Evolutionary conservation across 2,888 invertebrate genomes (phyloP), one percentile per base, ranked within the genome.

Genomic region (Drosophila leonis): DNA sequence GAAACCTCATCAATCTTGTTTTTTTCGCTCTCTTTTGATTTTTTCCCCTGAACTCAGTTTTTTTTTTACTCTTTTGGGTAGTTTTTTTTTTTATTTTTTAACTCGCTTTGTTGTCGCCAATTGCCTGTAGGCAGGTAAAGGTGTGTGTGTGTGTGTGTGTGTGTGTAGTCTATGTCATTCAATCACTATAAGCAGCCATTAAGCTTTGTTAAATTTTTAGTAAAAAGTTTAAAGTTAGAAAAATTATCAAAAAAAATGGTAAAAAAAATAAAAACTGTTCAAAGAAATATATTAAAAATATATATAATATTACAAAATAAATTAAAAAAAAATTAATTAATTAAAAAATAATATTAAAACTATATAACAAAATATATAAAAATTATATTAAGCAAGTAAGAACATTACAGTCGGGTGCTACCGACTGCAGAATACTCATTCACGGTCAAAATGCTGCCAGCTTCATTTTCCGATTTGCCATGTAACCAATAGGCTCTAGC

Each of bases 1-100:
- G 88, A 81, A 81, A 81, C 74, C 77, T 81, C 83, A 88, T 88
- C 83, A 80, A 88, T 84, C 83, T 76, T 67, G 52, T 64, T 46
- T 33, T 44, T n/a, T 39, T 42, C 3, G 4, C 44, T n/a, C n/a
- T 56, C 35, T 20, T 4, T 42, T 60, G 42, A 20, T 9, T 13
- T n/a, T 10, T 18, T 12, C 8, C 41, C 8, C 33, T 39, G 35
- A 33, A 1, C 20, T 35, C 1, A 12, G 15, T 48, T 31, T 29
- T 61, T 35, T 49, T 39, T 24, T 65, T 20, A 24, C 15, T 9
- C 29, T 60, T 61, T 61, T 51, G 29, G 48, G 29, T 6, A 48
- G 48, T 18, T 31, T 31, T n/a, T n/a, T n/a, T n/a, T n/a, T n/a
- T n/a, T n/a, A n/a, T n/a, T n/a, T n/a, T 49, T 49, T 31, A 49